Percentiles rank a stretch among this genome's conserved stretches.
Conservation (phyloP, 92 coral and sea anemone genomes). For the Palythoa heliodiscus region DNA sequence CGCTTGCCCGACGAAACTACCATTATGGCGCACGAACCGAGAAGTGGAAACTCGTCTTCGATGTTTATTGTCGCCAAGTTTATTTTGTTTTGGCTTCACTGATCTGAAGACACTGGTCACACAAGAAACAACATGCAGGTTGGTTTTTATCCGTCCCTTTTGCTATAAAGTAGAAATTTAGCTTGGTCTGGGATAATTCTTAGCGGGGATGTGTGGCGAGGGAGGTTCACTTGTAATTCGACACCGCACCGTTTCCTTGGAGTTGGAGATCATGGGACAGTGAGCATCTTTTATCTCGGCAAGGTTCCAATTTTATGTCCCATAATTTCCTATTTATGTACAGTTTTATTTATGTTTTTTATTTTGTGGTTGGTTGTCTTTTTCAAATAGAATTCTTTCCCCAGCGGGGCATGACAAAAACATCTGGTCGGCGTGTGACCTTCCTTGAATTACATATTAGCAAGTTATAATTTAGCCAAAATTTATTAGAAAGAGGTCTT, state of each 20-base stretch:
- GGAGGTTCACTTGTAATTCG: slow-evolving; percentile 29
- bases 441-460: background rate
- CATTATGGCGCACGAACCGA: slow-evolving; percentile 24
- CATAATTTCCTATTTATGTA: slow-evolving; percentile 17
- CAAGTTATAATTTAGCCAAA: background rate
- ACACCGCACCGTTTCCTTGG: slow-evolving; percentile 2
- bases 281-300: background rate
- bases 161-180: slow-evolving; percentile 30
- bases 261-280: slow-evolving; percentile 16
- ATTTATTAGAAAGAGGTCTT: background rate
- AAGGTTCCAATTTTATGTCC: slow-evolving; percentile 35
- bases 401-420: slow-evolving; percentile 39
- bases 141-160: slow-evolving; percentile 49
- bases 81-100: slow-evolving; percentile 72
- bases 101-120: slow-evolving; percentile 61
- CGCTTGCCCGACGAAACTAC: slow-evolving; percentile 35
- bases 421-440: slow-evolving; percentile 22
- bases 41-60: slow-evolving; percentile 45
- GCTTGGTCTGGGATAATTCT: background rate
- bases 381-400: slow-evolving; percentile 31
- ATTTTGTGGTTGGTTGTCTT: slow-evolving; percentile 31
- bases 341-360: slow-evolving; percentile 16
- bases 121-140: slow-evolving; percentile 72
- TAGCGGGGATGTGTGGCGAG: background rate
- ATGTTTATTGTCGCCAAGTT: slow-evolving; percentile 63